A percentile compares a stretch with the other conserved stretches of the same genome.
Evolutionary conservation across 2,888 invertebrate species (phyloP).

Genomic region (Drosophila birchii): DNA sequence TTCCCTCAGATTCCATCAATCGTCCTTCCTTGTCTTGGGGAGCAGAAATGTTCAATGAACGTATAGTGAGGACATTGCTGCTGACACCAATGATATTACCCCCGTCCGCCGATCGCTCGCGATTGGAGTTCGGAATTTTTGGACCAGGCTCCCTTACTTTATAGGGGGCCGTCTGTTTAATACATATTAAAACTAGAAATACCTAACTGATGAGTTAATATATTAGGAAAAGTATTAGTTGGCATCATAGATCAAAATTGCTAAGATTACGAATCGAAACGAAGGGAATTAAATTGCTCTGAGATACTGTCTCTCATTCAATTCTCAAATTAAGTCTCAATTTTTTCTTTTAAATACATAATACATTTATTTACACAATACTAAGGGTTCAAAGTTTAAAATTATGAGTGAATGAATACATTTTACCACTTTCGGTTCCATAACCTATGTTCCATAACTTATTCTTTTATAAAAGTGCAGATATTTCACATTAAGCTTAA

Average conservation of each 20-base stretch:
- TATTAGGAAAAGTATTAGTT: neutral
- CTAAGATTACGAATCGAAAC: neutral
- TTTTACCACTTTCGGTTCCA: neutral
- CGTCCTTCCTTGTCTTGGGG: constrained; percentile 92
- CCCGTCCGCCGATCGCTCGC: constrained; percentile 68
- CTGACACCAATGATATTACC: constrained; percentile 88
- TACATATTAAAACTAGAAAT: constrained; percentile 34
- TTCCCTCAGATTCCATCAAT: constrained; percentile 27
- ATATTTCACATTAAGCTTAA: neutral
- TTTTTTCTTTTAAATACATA: too few species aligned
- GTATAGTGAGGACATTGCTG: constrained; percentile 94
- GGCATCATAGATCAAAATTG: too few species aligned
- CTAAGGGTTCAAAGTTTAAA: too few species aligned
- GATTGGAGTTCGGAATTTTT: constrained; percentile 91
- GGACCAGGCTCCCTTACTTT: constrained; percentile 89
- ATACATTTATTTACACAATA: too few species aligned
- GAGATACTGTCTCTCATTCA: too few species aligned
- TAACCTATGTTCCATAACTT: too few species aligned
- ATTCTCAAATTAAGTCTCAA: too few species aligned
- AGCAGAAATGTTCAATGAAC: constrained; percentile 94
- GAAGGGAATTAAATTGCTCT: neutral
- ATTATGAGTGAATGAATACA: too few species aligned
- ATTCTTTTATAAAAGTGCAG: neutral
- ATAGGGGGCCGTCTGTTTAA: constrained; percentile 82
- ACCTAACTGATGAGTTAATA: neutral